phyloP scores from a whole-genome alignment of 1,140 invertebrate genomes.

The Zeugodacus cucurbitae region DNA sequence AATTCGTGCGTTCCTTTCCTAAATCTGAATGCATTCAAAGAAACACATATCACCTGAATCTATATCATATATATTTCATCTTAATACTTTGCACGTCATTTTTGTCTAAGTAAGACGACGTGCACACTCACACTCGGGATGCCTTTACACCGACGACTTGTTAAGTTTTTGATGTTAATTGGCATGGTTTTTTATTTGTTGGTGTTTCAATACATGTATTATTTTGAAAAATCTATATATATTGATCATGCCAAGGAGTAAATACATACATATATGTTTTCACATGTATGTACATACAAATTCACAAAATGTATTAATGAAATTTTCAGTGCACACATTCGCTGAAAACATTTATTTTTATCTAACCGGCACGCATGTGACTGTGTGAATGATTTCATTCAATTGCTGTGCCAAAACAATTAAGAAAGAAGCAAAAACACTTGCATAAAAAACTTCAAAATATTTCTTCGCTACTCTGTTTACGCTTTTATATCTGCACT shows the following conservation, averaged over 20 bases:
- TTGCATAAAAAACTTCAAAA: no score
- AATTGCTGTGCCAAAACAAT: background rate
- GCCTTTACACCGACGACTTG: background rate
- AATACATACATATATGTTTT: background rate
- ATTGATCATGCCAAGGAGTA: background rate
- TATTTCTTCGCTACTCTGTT: background rate
- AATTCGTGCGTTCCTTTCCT: no score
- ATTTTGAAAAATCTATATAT: background rate
- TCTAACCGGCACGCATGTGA: background rate
- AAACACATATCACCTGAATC: no score
- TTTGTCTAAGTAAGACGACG: background rate
- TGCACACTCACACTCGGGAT: background rate
- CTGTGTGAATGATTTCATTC: background rate
- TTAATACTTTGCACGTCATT: no score
- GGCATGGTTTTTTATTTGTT: background rate
- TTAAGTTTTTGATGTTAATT: background rate
- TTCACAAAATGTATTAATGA: background rate
- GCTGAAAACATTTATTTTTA: background rate
- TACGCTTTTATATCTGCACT: background rate
- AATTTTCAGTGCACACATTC: background rate
- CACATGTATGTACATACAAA: background rate
- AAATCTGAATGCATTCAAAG: no score
- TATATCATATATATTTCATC: no score
- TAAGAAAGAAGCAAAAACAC: background rate
- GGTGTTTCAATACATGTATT: background rate